Conservation (phyloP, 2,113 vertebrate species). For the Ploceus nigricollis region DNA sequence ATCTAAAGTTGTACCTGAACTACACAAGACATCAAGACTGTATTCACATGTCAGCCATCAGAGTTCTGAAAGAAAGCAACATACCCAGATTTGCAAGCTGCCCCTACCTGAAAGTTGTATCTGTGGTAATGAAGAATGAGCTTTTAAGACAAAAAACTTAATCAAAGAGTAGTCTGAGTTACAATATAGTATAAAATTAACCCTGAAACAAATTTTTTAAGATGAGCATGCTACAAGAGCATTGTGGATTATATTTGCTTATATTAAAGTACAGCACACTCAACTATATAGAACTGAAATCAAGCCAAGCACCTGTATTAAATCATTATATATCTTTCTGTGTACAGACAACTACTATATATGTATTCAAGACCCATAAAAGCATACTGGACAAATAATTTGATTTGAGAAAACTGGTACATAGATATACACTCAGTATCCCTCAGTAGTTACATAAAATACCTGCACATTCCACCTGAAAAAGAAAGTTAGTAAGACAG, state of each 20-base stretch:
- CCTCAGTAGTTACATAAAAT: not conserved
- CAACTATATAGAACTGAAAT: not conserved
- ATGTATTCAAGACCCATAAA: not conserved
- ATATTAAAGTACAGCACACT: not conserved
- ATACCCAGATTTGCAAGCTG: not conserved
- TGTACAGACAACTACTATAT: not conserved
- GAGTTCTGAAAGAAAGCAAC: not conserved
- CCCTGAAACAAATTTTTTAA: not conserved
- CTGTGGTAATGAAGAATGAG: not conserved
- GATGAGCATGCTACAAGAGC: not conserved
- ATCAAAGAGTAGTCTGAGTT: not conserved
- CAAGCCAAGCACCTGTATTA: not conserved
- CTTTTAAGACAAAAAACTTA: not conserved
- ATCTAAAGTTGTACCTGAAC: not conserved
- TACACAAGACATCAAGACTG: not conserved
- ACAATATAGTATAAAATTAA: not conserved
- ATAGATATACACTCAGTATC: not conserved
- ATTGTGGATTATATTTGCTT: not conserved
- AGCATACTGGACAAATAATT: not conserved
- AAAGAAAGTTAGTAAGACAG: not conserved
- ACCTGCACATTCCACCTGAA: not conserved
- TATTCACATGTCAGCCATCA: not conserved
- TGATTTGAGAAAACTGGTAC: not conserved
- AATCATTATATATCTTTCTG: not conserved
- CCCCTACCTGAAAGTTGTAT: not conserved